Evolutionary conservation across 1,140 invertebrate species (phyloP), one percentile per base, ranked within the genome.

Genomic region (Drosophila tropicalis): DNA sequence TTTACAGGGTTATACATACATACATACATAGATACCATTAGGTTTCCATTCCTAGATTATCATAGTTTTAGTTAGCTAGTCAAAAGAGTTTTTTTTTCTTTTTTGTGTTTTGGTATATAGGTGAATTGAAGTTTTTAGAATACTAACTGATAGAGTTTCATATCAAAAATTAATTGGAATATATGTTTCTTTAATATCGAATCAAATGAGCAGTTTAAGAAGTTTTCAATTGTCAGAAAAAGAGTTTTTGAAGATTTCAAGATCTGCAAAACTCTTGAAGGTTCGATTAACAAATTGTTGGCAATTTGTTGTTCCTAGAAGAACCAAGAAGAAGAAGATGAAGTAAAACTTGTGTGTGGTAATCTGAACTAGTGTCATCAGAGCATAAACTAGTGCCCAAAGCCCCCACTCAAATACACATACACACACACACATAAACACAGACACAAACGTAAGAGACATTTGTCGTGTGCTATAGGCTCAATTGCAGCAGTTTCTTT

Each of bases 381-480:
- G 44, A 51, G 17, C 44, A 51, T 9, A 51, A 19, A 51, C 44
- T 22, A 51, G 44, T 51, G 44, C 19, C 44, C 22, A 22, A 51
- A 22, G 17, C 44, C 17, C 44, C 44, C 44, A 51, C 17, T 19
- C 17, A 51, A 5, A 19, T 15, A 47, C 44, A 47, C 17, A 47
- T 1, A 47, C 44, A 47, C 15, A 44, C 44, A 47, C 44, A 47
- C 44, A 47, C 15, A 47, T 15, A 47, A 5, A 19, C 44, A 47
- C 15, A 47, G 7, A 47, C 44, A 47, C 44, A 47, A 6, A 47
- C 13, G 25, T 22, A 58, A 36, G 32, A 58, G 56, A n/a, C 56
- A 58, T 58, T 58, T 58, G 56, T 39, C 56, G 56, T 58, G 56
- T 58, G 56, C 32, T 58, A 36, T 58, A 58, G 56, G 56, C 56